Conservation (phyloP, 2,888 invertebrate species). For the Papilio demoleus region DNA sequence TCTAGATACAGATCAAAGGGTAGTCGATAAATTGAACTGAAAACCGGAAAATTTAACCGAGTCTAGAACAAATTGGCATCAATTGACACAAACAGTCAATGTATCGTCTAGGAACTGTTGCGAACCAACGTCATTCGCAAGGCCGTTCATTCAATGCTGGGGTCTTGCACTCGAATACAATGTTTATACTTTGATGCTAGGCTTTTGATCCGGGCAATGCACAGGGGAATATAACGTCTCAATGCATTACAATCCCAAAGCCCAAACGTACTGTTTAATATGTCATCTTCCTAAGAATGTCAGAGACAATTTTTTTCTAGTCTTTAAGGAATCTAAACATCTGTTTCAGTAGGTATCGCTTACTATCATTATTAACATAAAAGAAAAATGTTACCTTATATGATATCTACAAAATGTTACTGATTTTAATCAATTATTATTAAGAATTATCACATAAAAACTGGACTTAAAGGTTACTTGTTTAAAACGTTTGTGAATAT, state of each 20-base stretch:
- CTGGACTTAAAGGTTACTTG: neutral
- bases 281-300: neutral
- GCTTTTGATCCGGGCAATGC: too few species aligned
- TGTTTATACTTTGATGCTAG: neutral
- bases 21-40: neutral
- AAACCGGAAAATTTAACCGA: constrained; percentile 3
- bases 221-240: neutral
- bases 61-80: constrained; percentile 23
- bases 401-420: neutral
- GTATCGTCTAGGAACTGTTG: constrained; percentile 17
- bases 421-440: neutral
- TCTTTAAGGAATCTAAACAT: neutral
- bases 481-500: neutral
- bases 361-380: too few species aligned
- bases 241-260: neutral
- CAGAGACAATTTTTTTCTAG: neutral
- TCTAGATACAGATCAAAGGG: neutral
- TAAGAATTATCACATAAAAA: neutral
- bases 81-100: constrained; percentile 33
- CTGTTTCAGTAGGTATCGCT: neutral
- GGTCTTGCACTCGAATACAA: constrained; percentile 3
- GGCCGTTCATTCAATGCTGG: constrained; percentile 28
- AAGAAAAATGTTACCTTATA: too few species aligned
- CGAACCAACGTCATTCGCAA: constrained; percentile 16
- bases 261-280: too few species aligned